Conservation (phyloP, 2,888 invertebrate species). For the Microchrysa polita region DNA sequence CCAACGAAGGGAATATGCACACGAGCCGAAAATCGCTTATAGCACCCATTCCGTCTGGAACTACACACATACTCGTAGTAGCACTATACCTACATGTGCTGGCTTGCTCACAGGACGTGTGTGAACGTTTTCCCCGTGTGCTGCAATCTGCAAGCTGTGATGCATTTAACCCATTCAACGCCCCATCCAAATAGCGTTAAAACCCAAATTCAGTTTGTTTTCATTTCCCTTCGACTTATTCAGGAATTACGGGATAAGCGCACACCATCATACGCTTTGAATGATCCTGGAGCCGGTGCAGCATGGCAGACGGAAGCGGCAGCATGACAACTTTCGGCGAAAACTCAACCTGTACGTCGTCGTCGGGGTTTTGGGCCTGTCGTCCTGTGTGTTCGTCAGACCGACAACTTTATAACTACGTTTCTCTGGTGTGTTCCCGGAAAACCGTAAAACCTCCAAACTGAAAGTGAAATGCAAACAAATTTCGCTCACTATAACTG, state of each 20-base stretch:
- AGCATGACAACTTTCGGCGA: conserved; percentile 19
- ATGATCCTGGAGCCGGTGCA: conserved; percentile 33
- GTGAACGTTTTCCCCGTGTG: not conserved
- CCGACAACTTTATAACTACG: not conserved
- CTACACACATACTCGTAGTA: too few species aligned
- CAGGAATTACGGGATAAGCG: conserved; percentile 34
- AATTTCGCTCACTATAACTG: conserved; percentile 22
- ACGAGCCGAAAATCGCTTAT: conserved; percentile 17
- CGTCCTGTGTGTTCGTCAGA: not conserved
- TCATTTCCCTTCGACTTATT: conserved; percentile 40
- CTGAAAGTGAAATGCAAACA: conserved; percentile 44
- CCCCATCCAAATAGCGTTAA: conserved; percentile 38
- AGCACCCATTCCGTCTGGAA: not conserved
- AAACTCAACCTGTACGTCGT: not conserved
- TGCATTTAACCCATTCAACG: conserved; percentile 42
- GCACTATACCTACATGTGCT: too few species aligned
- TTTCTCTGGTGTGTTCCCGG: conserved; percentile 14
- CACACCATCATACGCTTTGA: too few species aligned
- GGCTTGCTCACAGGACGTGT: too few species aligned
- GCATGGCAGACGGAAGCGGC: not conserved
- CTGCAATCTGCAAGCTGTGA: conserved; percentile 1
- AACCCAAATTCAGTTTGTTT: conserved; percentile 42
- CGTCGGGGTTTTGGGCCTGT: too few species aligned
- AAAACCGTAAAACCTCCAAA: conserved; percentile 20
- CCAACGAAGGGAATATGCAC: not conserved